A percentile compares a stretch with the other conserved stretches of the same genome.
Evolutionary conservation across 2,113 vertebrate species (phyloP).

Genomic region (Pyxicephalus adspersus): DNA sequence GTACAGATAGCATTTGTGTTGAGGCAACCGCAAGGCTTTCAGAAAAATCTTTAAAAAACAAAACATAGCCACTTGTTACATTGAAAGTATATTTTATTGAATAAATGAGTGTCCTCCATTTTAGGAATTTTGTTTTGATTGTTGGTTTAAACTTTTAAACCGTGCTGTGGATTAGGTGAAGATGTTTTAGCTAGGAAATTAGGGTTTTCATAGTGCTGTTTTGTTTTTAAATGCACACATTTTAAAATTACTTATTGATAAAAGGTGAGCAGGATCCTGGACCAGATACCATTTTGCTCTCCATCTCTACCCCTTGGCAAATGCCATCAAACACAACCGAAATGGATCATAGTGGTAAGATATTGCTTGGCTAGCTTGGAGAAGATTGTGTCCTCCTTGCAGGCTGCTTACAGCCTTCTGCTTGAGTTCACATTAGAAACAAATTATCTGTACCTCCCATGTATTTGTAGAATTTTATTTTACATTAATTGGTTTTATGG

Average conservation of each 20-base stretch:
- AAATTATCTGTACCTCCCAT: too few relatives aligned
- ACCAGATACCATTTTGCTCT: constrained; percentile 15
- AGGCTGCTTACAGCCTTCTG: background rate
- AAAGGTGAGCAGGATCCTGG: constrained; percentile 36
- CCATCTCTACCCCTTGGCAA: background rate
- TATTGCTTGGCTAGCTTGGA: background rate
- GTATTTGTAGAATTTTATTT: too few relatives aligned
- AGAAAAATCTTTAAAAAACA: too few relatives aligned
- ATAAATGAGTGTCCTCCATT: too few relatives aligned
- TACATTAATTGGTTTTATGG: too few relatives aligned
- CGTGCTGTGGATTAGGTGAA: background rate
- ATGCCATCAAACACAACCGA: background rate
- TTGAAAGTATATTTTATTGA: too few relatives aligned
- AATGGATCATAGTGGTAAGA: constrained; percentile 17
- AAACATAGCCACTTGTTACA: too few relatives aligned
- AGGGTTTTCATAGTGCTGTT: background rate
- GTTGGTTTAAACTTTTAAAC: background rate
- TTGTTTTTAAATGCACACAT: background rate
- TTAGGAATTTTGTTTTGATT: too few relatives aligned
- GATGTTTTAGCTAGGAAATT: background rate
- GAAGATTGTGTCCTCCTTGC: background rate
- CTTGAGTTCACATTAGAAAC: background rate
- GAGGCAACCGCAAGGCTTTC: too few relatives aligned
- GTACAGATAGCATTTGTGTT: too few relatives aligned
- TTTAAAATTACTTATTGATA: constrained; percentile 45